Percentiles rank a stretch among this genome's conserved stretches.
Conservation (phyloP, 1,140 invertebrate genomes). For the Chironomus tepperi region DNA sequence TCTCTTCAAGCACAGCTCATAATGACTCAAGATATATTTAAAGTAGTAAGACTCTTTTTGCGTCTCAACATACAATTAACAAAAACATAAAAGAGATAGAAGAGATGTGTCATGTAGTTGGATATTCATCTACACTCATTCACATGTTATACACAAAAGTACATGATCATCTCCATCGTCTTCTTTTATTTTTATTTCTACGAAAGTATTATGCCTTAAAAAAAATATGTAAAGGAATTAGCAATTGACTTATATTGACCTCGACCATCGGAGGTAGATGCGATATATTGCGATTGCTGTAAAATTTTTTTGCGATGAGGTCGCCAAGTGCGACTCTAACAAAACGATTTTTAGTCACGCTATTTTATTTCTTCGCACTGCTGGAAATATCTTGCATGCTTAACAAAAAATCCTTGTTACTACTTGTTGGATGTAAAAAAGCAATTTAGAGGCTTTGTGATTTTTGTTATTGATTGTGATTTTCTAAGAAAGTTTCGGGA, state of each 20-base stretch:
- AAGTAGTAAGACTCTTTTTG: too few relatives aligned
- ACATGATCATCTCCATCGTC: neutral
- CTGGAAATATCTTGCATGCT: neutral
- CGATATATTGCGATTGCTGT: neutral
- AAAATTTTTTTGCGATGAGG: neutral
- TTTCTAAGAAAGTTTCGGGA: too few relatives aligned
- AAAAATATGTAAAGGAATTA: constrained; percentile 16
- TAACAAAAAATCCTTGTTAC: neutral
- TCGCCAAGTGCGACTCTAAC: neutral
- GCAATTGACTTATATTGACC: neutral
- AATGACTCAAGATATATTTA: too few relatives aligned
- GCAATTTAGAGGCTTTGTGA: neutral
- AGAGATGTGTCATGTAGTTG: neutral
- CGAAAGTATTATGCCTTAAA: neutral
- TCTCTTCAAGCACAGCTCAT: too few relatives aligned
- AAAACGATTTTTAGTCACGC: neutral
- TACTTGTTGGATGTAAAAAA: neutral
- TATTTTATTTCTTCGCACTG: neutral
- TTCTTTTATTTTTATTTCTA: neutral
- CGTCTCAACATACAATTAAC: too few relatives aligned
- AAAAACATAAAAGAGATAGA: too few relatives aligned
- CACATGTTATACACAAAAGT: constrained; percentile 1
- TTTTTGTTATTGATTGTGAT: neutral
- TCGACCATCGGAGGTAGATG: neutral
- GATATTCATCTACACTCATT: neutral